Conservation (phyloP, 2,113 vertebrate genomes). For the Pyrgilauda ruficollis region DNA sequence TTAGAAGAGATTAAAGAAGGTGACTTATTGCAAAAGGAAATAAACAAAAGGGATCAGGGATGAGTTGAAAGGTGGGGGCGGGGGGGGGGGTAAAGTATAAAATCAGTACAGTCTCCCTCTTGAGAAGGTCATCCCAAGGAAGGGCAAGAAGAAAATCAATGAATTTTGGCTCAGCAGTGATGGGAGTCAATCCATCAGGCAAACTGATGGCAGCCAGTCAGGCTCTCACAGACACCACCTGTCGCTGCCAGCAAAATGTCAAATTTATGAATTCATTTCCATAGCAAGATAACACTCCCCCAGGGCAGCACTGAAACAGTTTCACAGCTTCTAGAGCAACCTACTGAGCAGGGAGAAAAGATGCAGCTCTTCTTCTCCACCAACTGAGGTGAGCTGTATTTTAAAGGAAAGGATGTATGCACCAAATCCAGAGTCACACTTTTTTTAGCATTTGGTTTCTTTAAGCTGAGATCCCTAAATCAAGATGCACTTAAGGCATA, state of each 20-base stretch:
- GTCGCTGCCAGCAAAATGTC: constrained; percentile 53
- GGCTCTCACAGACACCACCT: constrained; percentile 19
- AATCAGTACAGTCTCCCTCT: neutral
- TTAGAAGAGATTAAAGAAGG: constrained; percentile 1
- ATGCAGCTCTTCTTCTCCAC: neutral
- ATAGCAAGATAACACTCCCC: constrained; percentile 43
- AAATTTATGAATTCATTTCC: constrained; percentile 67
- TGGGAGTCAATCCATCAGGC: constrained; percentile 61
- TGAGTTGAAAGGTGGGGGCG: neutral
- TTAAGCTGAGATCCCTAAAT: neutral
- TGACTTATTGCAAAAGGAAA: neutral
- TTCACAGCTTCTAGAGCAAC: constrained; percentile 37
- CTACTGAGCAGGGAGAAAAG: neutral
- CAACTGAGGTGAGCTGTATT: neutral
- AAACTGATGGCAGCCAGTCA: constrained; percentile 33
- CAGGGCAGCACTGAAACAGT: neutral
- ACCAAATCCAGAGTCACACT: neutral
- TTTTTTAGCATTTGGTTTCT: neutral
- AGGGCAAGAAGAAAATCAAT: constrained; percentile 42
- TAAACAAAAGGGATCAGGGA: neutral
- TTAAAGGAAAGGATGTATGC: neutral
- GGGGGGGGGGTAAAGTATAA: neutral
- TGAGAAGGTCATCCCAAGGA: constrained; percentile 47
- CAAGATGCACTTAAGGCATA: neutral
- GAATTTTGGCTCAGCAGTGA: constrained; percentile 10